Percentiles rank a stretch among this genome's conserved stretches.
These are phyloP conservation scores for Chionoecetes opilio DNA, from an alignment of 1,140 invertebrate genomes.

Conservation along the genomic window DNA sequence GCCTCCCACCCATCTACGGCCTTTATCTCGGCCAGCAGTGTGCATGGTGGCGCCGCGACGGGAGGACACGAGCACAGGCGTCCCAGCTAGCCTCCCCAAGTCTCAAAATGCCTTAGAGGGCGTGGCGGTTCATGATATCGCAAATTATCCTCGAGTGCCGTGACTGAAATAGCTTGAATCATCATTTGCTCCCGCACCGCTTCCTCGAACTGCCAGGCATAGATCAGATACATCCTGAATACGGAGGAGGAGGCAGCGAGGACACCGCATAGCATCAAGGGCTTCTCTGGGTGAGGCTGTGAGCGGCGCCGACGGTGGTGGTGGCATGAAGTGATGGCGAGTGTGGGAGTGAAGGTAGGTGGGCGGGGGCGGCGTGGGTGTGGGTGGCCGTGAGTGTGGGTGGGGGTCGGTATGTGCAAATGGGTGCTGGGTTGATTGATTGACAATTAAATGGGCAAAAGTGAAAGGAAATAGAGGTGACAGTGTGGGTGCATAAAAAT, in stretches of 20 bases:
- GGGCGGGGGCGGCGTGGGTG: not conserved
- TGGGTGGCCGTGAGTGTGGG: too few species aligned
- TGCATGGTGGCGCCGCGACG: not conserved
- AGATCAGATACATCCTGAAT: conserved; percentile 10
- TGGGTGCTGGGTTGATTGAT: not conserved
- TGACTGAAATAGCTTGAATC: not conserved
- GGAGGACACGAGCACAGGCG: not conserved
- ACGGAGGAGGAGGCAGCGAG: not conserved
- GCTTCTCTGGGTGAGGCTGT: not conserved
- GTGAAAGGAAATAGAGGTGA: not conserved
- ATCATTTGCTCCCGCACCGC: not conserved
- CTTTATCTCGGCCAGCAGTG: not conserved
- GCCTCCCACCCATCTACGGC: not conserved
- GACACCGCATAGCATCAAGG: not conserved
- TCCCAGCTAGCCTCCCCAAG: not conserved
- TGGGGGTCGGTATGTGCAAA: not conserved
- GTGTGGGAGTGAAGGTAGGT: not conserved
- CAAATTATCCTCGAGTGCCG: not conserved
- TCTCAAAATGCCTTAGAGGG: too few species aligned
- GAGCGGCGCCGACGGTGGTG: not conserved
- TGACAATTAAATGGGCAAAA: conserved; percentile 9
- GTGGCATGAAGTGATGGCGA: not conserved
- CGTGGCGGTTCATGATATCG: too few species aligned
- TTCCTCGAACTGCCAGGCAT: not conserved
- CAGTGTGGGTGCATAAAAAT: not conserved